phyloP scores from a whole-genome alignment of 2,888 invertebrate genomes.

The Lepidochrysops patricia region DNA sequence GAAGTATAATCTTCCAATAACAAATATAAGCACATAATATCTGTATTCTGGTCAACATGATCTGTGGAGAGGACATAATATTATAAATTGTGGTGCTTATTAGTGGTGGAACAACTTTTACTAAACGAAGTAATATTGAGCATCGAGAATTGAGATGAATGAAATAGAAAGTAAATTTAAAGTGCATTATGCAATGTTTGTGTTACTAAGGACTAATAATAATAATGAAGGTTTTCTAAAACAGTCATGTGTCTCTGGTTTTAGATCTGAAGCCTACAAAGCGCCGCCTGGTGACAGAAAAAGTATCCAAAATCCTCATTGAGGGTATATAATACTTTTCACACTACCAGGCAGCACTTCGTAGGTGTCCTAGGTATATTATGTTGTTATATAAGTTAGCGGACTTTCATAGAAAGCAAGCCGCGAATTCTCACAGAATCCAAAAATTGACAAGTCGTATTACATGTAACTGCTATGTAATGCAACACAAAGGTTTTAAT shows the following conservation, averaged over 20 bases:
- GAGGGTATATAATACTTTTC: too few relatives aligned
- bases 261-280: too few relatives aligned
- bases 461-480: too few relatives aligned
- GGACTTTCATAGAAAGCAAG: not conserved
- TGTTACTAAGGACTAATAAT: not conserved
- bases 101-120: constrained; percentile 16
- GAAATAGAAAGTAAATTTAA: not conserved
- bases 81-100: constrained; percentile 15
- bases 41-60: too few relatives aligned
- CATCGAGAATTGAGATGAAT: not conserved
- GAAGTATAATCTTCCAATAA: too few relatives aligned
- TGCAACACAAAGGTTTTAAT: not conserved
- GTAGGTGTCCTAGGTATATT: too few relatives aligned
- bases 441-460: not conserved
- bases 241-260: too few relatives aligned
- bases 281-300: too few relatives aligned
- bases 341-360: too few relatives aligned
- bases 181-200: not conserved
- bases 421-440: not conserved
- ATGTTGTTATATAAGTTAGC: not conserved
- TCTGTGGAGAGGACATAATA: constrained; percentile 14
- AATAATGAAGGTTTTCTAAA: not conserved
- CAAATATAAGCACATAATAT: too few relatives aligned
- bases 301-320: too few relatives aligned
- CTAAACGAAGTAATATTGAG: constrained; percentile 2